Evolutionary conservation across 2,888 invertebrate genomes (phyloP).

Genomic region (Aricia artaxerxes): DNA sequence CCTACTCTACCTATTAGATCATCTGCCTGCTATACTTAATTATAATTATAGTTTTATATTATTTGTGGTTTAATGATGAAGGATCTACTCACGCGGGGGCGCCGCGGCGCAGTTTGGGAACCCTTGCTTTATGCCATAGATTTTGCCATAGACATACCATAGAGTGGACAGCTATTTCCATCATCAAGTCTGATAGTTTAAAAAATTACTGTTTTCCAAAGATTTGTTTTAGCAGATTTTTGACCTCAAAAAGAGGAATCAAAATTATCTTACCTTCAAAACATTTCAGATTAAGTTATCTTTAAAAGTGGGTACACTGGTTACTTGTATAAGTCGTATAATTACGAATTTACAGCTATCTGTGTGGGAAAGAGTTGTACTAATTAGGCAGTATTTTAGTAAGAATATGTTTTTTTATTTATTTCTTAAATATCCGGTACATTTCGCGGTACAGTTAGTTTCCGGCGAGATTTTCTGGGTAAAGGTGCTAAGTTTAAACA

Average conservation of each 20-base stretch:
- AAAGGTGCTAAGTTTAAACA: background rate
- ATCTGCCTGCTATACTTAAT: too few species aligned
- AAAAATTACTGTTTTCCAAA: background rate
- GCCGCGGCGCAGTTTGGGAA: too few species aligned
- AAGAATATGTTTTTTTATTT: background rate
- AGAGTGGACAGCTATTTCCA: too few species aligned
- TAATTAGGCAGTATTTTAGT: background rate
- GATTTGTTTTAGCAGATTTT: too few species aligned
- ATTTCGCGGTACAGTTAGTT: constrained; percentile 1
- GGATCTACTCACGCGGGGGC: too few species aligned
- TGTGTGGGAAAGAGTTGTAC: constrained; percentile 10
- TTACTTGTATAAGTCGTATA: background rate
- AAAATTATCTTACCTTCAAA: background rate
- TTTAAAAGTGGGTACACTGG: background rate
- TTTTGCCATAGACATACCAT: too few species aligned
- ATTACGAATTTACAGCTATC: background rate
- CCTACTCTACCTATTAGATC: too few species aligned
- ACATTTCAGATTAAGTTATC: background rate
- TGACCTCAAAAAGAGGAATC: background rate
- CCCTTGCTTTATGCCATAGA: too few species aligned
- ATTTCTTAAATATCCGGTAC: background rate
- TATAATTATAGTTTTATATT: too few species aligned
- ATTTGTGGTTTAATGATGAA: too few species aligned
- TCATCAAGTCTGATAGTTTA: too few species aligned
- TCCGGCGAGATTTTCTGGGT: background rate